Percentiles rank a stretch among this genome's conserved stretches.
Conservation (phyloP, 2,888 invertebrate species). For the Megaustenia siamemsis region DNA sequence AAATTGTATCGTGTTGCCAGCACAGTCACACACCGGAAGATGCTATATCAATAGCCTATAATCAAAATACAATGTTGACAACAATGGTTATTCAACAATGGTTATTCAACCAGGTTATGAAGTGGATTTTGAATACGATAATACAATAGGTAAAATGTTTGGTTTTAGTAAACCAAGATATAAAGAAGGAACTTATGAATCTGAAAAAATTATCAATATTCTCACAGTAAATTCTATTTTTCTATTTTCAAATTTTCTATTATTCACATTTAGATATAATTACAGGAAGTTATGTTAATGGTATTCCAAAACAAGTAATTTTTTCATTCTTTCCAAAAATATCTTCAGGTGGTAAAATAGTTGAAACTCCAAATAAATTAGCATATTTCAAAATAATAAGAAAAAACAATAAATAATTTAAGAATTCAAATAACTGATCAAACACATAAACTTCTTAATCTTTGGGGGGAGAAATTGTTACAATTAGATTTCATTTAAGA, state of each 20-base stretch:
- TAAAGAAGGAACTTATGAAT: too few relatives aligned
- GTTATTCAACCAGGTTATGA: too few relatives aligned
- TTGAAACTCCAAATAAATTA: conserved; percentile 53
- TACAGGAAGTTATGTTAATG: conserved; percentile 46
- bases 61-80: too few relatives aligned
- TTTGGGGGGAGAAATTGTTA: conserved; percentile 54
- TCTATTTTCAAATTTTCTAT: too few relatives aligned
- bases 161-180: too few relatives aligned
- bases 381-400: conserved; percentile 53
- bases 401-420: conserved; percentile 44
- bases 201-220: conserved; percentile 53
- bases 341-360: conserved; percentile 55
- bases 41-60: too few relatives aligned
- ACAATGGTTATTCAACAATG: too few relatives aligned
- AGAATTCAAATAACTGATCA: conserved; percentile 49
- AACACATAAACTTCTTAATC: conserved; percentile 45
- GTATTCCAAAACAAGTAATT: conserved; percentile 39
- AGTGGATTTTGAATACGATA: too few relatives aligned
- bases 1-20: too few relatives aligned
- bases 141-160: too few relatives aligned
- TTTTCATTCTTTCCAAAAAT: conserved; percentile 57
- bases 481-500: conserved; percentile 57
- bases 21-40: too few relatives aligned
- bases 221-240: conserved; percentile 44
- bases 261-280: conserved; percentile 50